Conservation (phyloP, 1,140 invertebrate genomes). For the Episyrphus balteatus region DNA sequence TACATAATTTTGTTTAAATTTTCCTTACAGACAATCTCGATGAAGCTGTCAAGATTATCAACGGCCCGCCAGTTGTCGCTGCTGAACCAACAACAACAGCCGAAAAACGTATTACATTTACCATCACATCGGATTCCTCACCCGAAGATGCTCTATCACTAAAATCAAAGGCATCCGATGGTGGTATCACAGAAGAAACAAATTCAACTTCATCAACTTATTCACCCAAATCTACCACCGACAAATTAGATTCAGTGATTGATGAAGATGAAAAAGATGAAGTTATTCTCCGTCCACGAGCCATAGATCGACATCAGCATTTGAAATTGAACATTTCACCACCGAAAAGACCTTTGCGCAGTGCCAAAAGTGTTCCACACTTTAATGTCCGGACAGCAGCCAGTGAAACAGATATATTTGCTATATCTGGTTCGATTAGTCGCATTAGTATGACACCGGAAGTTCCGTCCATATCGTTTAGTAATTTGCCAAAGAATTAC, state of each 20-base stretch:
- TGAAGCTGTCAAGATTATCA: constrained; percentile 14
- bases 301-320: constrained; percentile 27
- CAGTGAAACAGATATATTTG: constrained; percentile 33
- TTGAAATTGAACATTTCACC: constrained; percentile 11
- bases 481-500: constrained; percentile 34
- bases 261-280: constrained; percentile 21
- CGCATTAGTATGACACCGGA: constrained; percentile 36
- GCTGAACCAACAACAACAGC: not conserved
- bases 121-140: constrained; percentile 22
- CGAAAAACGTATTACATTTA: constrained; percentile 31
- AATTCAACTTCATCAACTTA: not conserved
- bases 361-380: constrained; percentile 31
- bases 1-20: not conserved
- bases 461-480: constrained; percentile 33
- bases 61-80: not conserved
- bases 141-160: constrained; percentile 27
- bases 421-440: constrained; percentile 26
- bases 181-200: constrained; percentile 25
- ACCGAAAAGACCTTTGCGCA: constrained; percentile 23
- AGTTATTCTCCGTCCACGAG: constrained; percentile 27
- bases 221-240: not conserved
- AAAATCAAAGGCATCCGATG: constrained; percentile 25
- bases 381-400: constrained; percentile 24
- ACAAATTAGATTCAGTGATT: not conserved
- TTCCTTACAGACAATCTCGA: constrained; percentile 12